Evolutionary conservation across 2,113 vertebrate species (phyloP).

Genomic region (Clarias gariepinus): DNA sequence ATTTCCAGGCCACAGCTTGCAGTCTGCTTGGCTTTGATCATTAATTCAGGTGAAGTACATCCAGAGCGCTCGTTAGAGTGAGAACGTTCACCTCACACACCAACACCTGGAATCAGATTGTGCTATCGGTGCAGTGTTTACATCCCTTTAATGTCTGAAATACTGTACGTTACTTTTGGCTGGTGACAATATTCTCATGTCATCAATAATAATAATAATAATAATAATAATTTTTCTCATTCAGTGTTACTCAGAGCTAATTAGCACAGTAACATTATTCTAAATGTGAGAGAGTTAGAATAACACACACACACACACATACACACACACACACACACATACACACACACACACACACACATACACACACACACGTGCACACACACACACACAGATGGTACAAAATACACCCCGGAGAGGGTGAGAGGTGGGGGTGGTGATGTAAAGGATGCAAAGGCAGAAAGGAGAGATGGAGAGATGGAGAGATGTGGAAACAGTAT

Average conservation of each 20-base stretch:
- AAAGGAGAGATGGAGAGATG: slow-evolving; percentile 27
- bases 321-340: slow-evolving; percentile 49
- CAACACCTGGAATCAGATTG: background rate
- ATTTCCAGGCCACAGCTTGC: background rate
- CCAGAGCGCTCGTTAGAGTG: background rate
- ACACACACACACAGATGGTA: slow-evolving; percentile 48
- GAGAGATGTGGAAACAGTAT: background rate
- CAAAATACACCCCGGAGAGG: slow-evolving; percentile 33
- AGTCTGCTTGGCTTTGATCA: background rate
- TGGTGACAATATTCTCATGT: background rate
- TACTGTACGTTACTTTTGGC: background rate
- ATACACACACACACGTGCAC: too few relatives aligned
- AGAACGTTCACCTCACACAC: background rate
- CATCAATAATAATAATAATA: background rate
- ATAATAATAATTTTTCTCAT: slow-evolving; percentile 47
- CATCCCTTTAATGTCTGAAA: background rate
- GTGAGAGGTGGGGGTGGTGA: slow-evolving; percentile 3
- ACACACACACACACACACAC: slow-evolving; percentile 47
- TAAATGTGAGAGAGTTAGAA: background rate
- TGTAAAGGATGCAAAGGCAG: background rate
- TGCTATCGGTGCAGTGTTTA: background rate
- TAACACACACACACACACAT: slow-evolving; percentile 43
- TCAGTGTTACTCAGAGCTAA: slow-evolving; percentile 54
- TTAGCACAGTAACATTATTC: slow-evolving; percentile 41
- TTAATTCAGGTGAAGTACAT: background rate